Base-by-base conservation (phyloP, 2,113 vertebrate species). In the Pachypanchax playfairii region DNA sequence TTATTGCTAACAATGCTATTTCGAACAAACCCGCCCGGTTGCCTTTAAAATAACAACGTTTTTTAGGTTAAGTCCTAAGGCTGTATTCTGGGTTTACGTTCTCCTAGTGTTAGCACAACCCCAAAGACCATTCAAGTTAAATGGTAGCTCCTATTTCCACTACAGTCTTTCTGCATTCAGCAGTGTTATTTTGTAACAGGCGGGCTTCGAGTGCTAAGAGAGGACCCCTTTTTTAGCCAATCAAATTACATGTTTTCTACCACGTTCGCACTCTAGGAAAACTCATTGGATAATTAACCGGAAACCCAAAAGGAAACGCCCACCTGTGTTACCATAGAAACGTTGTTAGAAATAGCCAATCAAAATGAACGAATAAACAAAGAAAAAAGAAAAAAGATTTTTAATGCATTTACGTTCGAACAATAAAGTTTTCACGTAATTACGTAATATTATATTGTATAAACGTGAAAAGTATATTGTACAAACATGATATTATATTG, bases 201-300 rank as follows among this genome's bases (percentile, higher is more conserved):
- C 85, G 82, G 79, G 69, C 28, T 83, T 73, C 39, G 0, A 49
- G 35, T 20, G 15, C 17, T 44, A 26, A 25, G 6, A 17, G 70
- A 55, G 35, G 43, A 69, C 31, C 26, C 5, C 11, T 3, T 1
- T 31, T 15, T 11, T 1, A 75, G 47, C 90, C 88, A 91, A 91
- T 92, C 58, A 85, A 39, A 84, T 35, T 2, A 29, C 54, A 5
- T 4, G 13, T 4, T 57, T 50, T 18, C n/a, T 17, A 46, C 36
- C 0, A 0, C 14, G 14, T n/a, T n/a, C n/a, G n/a, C n/a, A n/a
- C n/a, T n/a, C n/a, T n/a, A n/a, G n/a, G 5, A 20, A 42, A 5
- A 3, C 4, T 72, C 33, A 89, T 87, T 87, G 83, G 87, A 59
- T 33, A 33, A 62, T 48, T 56, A 0, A 8, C 63, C 31, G 53